Base-by-base conservation (phyloP, 2,797 vertebrate genomes). In the Sebastes variabilis region DNA sequence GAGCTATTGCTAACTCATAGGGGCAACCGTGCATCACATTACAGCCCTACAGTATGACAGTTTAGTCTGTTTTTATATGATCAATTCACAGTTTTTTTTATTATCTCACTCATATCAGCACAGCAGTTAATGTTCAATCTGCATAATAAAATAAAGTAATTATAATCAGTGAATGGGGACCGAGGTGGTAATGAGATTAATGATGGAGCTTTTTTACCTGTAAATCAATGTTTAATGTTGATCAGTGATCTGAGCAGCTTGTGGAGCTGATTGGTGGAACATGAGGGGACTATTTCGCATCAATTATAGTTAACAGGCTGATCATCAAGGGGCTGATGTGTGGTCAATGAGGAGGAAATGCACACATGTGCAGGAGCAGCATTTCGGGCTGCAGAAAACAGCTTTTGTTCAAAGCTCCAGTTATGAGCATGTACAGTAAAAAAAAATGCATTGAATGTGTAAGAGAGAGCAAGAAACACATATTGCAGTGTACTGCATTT, bases 221-320 rank as follows among this genome's bases (percentile, higher is more conserved):
- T 75, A 84, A 85, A 91, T 92, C 75, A 75, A 55, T 78, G 55
- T 82, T 90, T 84, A 68, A 78, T 83, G 83, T 74, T 86, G 67
- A 88, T 83, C 79, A 72, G n/a, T 61, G 72, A 68, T 62, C 59
- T 62, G 34, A 86, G 56, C 84, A 83, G 88, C 80, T 85, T 75
- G 65, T 8, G 66, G 46, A 76, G 73, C 60, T 86, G 80, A 90
- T 84, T 83, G 90, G 84, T 79, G 78, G 83, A 86, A 83, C 90
- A 89, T 83, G 62, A 83, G 85, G 77, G 81, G 87, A 80, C 81
- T 79, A 83, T 90, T 87, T 88, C 64, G 60, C 72, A 85, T 89
- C 77, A 80, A 81, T 83, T 79, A 46, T 46, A 72, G 77, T 78
- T 86, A 90, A 89, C 81, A 84, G 85, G 81, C 79, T 52, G 77